These are phyloP conservation scores for Cynaeus angustus DNA, from an alignment of 2,888 invertebrate genomes.

Conservation along the genomic window DNA sequence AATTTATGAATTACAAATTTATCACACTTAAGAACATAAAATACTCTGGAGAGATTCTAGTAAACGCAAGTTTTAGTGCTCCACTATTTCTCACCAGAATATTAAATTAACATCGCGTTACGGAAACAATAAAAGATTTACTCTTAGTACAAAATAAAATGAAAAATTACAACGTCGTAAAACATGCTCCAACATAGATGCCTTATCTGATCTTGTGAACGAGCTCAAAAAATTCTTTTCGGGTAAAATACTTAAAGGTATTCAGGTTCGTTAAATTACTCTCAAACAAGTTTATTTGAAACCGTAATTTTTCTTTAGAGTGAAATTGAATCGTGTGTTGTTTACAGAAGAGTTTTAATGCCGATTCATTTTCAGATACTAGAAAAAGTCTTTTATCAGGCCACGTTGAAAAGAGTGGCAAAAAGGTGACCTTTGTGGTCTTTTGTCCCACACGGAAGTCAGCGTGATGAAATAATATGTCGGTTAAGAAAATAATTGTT, in stretches of 20 bases:
- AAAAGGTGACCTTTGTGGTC: background rate
- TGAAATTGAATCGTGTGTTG: constrained; percentile 41
- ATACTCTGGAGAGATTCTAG: too few species aligned
- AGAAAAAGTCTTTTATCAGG: constrained; percentile 21
- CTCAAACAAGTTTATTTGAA: constrained; percentile 21
- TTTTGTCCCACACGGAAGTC: constrained; percentile 5
- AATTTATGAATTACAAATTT: too few species aligned
- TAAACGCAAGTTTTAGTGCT: too few species aligned
- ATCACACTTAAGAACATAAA: too few species aligned
- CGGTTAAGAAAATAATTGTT: background rate
- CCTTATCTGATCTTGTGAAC: background rate
- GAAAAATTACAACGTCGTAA: too few species aligned
- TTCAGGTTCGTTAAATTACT: constrained; percentile 2
- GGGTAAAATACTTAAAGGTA: background rate
- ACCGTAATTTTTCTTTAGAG: constrained; percentile 25
- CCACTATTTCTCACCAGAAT: too few species aligned
- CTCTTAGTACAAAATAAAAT: too few species aligned
- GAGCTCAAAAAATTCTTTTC: background rate
- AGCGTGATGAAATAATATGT: background rate
- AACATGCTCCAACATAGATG: too few species aligned
- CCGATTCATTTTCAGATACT: constrained; percentile 38
- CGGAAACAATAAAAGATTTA: too few species aligned
- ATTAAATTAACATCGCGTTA: too few species aligned
- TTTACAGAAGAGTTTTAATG: constrained; percentile 36
- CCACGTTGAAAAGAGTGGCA: background rate